Evolutionary conservation across 2,113 vertebrate species (phyloP).

Genomic region (Cyanoramphus novaezelandiae): DNA sequence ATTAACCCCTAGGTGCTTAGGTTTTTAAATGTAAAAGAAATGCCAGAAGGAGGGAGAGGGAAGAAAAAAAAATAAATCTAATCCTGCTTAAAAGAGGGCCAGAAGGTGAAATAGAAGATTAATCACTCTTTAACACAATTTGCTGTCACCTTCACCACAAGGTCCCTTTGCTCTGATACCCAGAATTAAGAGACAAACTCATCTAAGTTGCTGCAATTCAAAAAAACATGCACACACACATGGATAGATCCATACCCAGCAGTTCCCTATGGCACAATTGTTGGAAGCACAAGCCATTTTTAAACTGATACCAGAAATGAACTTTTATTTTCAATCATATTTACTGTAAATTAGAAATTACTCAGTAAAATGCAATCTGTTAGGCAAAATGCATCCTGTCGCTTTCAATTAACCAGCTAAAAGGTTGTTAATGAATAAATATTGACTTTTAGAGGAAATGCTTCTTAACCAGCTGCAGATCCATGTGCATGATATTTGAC

Average conservation of each 20-base stretch:
- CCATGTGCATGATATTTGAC: conserved; percentile 66
- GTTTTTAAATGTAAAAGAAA: conserved; percentile 12
- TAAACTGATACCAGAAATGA: conserved; percentile 50
- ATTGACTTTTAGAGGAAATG: conserved; percentile 76
- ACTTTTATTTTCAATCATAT: conserved; percentile 67
- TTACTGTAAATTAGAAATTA: conserved; percentile 70
- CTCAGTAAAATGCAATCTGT: conserved; percentile 57
- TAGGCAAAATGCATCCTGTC: conserved; percentile 66
- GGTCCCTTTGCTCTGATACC: conserved; percentile 9
- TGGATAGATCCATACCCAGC: not conserved
- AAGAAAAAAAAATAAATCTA: not conserved
- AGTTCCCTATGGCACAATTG: not conserved
- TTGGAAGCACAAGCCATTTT: conserved; percentile 35
- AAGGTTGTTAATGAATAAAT: conserved; percentile 76
- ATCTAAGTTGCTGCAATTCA: not conserved
- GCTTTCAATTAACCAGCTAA: conserved; percentile 73
- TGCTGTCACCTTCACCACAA: conserved; percentile 10
- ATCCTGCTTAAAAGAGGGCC: conserved; percentile 16
- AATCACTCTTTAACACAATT: conserved; percentile 47
- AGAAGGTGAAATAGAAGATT: conserved; percentile 48
- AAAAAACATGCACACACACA: not conserved
- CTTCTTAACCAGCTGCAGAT: conserved; percentile 72
- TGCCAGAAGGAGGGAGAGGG: not conserved
- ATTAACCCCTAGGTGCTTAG: conserved; percentile 42
- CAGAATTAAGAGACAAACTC: conserved; percentile 13